These are phyloP conservation scores for Pyxicephalus adspersus DNA, from an alignment of 2,113 vertebrate genomes.

Conservation along the genomic window DNA sequence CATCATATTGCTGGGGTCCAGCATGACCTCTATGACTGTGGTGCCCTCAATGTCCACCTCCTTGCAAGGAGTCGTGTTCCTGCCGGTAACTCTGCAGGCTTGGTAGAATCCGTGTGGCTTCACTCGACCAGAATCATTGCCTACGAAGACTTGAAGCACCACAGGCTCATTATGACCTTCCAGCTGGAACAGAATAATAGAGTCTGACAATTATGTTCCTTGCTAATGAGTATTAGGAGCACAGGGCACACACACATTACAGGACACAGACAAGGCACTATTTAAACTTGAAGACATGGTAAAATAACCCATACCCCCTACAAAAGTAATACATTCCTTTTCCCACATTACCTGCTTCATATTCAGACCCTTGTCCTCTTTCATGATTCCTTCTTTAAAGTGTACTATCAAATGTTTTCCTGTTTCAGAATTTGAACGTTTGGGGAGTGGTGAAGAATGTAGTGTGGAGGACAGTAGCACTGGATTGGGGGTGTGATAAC, in stretches of 20 bases:
- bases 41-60: constrained; percentile 96
- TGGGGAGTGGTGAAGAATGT: no score
- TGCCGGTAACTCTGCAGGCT: constrained; percentile 93
- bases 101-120: constrained; percentile 99
- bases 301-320: not conserved
- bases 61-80: constrained; percentile 96
- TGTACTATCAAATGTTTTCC: no score
- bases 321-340: no score
- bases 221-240: not conserved
- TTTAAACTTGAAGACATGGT: no score
- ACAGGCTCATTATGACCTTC: constrained; percentile 94
- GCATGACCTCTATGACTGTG: constrained; percentile 93
- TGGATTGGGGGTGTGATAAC: no score
- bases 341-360: not conserved
- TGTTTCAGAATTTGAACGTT: no score
- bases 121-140: constrained; percentile 91
- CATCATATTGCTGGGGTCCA: constrained; percentile 94
- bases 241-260: not conserved
- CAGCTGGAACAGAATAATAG: constrained; percentile 76
- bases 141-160: constrained; percentile 93
- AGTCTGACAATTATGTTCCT: not conserved
- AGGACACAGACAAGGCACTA: no score
- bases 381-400: no score
- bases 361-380: not conserved
- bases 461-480: no score